Conservation (phyloP, 2,797 vertebrate species). For the Cynopterus sphinx region DNA sequence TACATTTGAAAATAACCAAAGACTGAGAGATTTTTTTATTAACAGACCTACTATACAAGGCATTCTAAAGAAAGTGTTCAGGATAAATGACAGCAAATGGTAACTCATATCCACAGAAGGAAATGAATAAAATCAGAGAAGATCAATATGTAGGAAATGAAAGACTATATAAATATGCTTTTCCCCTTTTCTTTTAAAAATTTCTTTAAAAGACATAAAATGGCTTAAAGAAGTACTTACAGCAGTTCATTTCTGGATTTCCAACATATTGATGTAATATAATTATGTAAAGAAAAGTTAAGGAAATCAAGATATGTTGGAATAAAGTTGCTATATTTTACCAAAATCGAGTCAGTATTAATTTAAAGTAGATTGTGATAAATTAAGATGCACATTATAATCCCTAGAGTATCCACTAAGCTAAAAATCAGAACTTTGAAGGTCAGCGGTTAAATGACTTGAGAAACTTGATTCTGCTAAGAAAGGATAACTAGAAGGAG, state of each 20-base stretch:
- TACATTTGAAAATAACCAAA: background rate
- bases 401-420: background rate
- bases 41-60: background rate
- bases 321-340: background rate
- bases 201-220: conserved; percentile 31
- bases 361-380: background rate
- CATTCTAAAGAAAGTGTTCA: background rate
- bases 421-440: background rate
- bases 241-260: background rate
- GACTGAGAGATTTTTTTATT: background rate
- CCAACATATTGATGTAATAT: background rate
- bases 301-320: background rate
- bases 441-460: background rate
- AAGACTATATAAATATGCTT: background rate
- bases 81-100: background rate
- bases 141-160: background rate
- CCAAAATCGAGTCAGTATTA: background rate
- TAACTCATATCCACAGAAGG: background rate
- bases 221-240: background rate
- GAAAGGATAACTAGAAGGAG: background rate
- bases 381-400: background rate
- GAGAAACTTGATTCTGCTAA: background rate
- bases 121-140: background rate
- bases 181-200: background rate
- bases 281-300: background rate